phyloP scores from a whole-genome alignment of 2,113 vertebrate species.

The Melanotaenia duboulayi region DNA sequence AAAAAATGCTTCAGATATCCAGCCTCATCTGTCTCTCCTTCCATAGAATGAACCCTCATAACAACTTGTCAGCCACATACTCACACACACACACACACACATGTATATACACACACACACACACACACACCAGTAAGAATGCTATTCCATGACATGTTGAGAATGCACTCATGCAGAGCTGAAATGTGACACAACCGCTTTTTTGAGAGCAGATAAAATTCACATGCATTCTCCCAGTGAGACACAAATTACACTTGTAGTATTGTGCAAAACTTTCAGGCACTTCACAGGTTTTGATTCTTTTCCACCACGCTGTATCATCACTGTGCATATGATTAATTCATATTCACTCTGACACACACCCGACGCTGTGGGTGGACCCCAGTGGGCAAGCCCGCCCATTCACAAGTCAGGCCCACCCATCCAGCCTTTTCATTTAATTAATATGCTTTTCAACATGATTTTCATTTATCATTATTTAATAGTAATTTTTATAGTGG shows the following conservation, averaged over 20 bases:
- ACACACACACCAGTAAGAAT: background rate
- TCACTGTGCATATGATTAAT: background rate
- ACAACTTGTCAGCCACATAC: conserved; percentile 25
- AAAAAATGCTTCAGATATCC: conserved; percentile 60
- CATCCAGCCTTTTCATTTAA: too few relatives aligned
- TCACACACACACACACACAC: too few relatives aligned
- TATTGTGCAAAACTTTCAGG: background rate
- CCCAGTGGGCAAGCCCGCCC: too few relatives aligned
- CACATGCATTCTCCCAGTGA: background rate
- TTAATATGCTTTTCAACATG: too few relatives aligned
- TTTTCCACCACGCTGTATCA: background rate
- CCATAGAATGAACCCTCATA: conserved; percentile 28
- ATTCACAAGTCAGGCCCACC: too few relatives aligned
- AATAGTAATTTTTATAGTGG: too few relatives aligned
- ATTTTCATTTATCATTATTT: too few relatives aligned
- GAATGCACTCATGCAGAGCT: conserved; percentile 28
- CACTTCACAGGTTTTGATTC: background rate
- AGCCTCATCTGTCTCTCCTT: conserved; percentile 33
- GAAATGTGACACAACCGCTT: conserved; percentile 21
- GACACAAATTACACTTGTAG: conserved; percentile 3
- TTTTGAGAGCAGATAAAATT: conserved; percentile 24
- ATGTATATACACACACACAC: conserved; percentile 8
- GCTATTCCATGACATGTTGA: conserved; percentile 14
- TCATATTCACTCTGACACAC: background rate
- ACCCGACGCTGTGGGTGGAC: too few relatives aligned